Evolutionary conservation across 2,888 invertebrate genomes (phyloP), one percentile per base, ranked within the genome.

Genomic region (Plemyria rubiginata): DNA sequence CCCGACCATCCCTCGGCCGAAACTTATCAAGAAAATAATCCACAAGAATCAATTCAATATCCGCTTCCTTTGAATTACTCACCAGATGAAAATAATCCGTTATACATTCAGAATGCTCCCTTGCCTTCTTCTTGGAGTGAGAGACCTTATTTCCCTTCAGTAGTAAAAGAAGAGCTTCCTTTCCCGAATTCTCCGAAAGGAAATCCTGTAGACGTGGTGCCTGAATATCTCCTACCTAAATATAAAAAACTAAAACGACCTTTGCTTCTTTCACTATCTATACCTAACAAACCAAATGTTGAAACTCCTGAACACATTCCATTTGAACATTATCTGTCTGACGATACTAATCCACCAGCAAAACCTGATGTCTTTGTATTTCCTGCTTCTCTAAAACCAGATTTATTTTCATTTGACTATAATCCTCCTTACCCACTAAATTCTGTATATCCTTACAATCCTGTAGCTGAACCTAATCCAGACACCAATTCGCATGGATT

Each of bases 351-450:
- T 29, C 7, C 32, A 11, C 41, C 13, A 11, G 2, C n/a, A 28
- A 5, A 59, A 46, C 4, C 29, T 5, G 40, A 40, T 12, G 16
- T 48, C 29, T 16, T 49, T 13, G 49, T 49, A 60, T 49, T 54
- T 29, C 53, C 12, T 6, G 12, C 12, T 32, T 6, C 41, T 50
- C n/a, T 12, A 8, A 40, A 41, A 12, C 40, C 15, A 9, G 41
- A 49, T 15, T 4, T 11, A 4, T 40, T 12, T 1, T 45, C 45
- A 16, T 36, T 46, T 16, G 22, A 52, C 15, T 54, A 16, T 32
- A 49, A 32, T 32, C 49, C 32, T 38, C 9, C 15, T 15, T 15
- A 16, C 45, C 15, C 45, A 6, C 11, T 0, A 11, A 38, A 38
- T 38, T 38, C 36, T 11, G 36, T 9, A 11, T 38, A 38, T 38